phyloP scores from a whole-genome alignment of 2,113 vertebrate species.

The Onychostruthus taczanowskii region DNA sequence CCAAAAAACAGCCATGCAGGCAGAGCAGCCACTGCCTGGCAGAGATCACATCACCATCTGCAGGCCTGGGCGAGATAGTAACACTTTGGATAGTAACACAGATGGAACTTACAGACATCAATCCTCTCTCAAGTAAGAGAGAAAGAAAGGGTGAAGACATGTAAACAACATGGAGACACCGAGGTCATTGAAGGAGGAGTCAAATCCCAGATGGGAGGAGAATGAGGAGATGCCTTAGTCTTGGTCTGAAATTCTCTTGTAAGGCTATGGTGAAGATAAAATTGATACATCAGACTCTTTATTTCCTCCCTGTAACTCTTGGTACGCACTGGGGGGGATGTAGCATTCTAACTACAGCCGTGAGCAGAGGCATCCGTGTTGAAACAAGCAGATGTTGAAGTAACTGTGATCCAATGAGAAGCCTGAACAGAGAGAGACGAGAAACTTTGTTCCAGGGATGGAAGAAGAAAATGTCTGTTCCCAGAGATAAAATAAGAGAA shows the following conservation, averaged over 20 bases:
- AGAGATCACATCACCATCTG: not conserved
- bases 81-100: too few species aligned
- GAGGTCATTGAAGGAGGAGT: not conserved
- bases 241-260: not conserved
- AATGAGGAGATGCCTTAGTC: not conserved
- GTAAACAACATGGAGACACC: not conserved
- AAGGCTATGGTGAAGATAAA: not conserved
- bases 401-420: not conserved
- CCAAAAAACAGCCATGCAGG: not conserved
- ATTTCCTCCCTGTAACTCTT: not conserved
- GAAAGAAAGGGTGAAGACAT: not conserved
- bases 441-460: not conserved
- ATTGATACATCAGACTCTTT: not conserved
- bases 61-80: not conserved
- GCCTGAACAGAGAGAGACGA: not conserved
- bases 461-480: not conserved
- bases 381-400: not conserved
- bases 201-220: not conserved
- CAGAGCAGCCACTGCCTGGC: rapidly evolving
- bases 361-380: not conserved
- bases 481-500: not conserved
- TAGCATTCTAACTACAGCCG: rapidly evolving
- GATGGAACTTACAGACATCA: not conserved
- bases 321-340: not conserved
- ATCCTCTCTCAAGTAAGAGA: not conserved